A percentile compares a stretch with the other conserved stretches of the same genome.
Conservation (phyloP, 2,113 vertebrate species). For the Semnornis frantzii region DNA sequence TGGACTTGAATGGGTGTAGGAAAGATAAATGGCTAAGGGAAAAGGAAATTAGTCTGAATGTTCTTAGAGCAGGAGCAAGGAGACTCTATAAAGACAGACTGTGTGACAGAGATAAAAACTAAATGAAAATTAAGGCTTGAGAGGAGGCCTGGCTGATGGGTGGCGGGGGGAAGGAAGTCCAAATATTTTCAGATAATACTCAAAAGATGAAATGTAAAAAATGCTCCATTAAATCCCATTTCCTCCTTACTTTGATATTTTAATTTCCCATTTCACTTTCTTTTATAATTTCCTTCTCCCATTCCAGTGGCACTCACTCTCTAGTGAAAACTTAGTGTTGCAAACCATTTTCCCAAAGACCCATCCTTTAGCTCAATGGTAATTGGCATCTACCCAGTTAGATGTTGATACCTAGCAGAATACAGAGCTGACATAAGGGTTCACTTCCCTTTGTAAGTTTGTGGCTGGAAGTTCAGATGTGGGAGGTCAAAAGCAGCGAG, state of each 20-base stretch:
- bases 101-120: conserved; percentile 68
- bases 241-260: conserved; percentile 76
- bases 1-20: conserved; percentile 33
- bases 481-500: not conserved
- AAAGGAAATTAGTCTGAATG: conserved; percentile 57
- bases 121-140: conserved; percentile 65
- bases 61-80: conserved; percentile 52
- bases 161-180: conserved; percentile 11
- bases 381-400: not conserved
- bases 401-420: not conserved
- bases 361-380: not conserved
- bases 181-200: conserved; percentile 65
- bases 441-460: not conserved
- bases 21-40: conserved; percentile 68
- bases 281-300: conserved; percentile 70
- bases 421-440: not conserved
- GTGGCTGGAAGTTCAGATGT: conserved; percentile 10
- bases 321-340: conserved; percentile 20
- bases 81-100: conserved; percentile 51
- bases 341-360: conserved; percentile 57
- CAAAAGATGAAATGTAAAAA: conserved; percentile 60
- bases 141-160: conserved; percentile 17
- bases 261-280: conserved; percentile 77
- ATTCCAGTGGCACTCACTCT: conserved; percentile 47
- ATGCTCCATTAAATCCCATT: conserved; percentile 70